These are phyloP conservation scores for Sminthurides bifidus DNA, from an alignment of 1,140 invertebrate species.

Conservation along the genomic window DNA sequence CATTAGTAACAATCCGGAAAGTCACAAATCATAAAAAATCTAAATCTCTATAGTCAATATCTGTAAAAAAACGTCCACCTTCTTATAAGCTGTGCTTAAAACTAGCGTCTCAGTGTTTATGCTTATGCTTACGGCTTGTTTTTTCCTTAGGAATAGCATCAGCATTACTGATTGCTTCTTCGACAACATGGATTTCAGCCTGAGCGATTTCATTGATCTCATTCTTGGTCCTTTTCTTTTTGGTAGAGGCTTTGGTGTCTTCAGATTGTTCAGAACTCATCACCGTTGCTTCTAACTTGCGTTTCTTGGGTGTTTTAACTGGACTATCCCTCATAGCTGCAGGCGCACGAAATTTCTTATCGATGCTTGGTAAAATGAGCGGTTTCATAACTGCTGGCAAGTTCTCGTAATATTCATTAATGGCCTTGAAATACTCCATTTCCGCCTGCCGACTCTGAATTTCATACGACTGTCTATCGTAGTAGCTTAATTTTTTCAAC, in stretches of 20 bases:
- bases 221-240: too few relatives aligned
- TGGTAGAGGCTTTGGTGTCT: too few relatives aligned
- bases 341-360: background rate
- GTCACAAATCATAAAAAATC: too few relatives aligned
- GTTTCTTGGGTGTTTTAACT: background rate
- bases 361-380: background rate
- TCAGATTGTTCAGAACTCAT: background rate
- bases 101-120: too few relatives aligned
- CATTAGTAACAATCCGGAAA: background rate
- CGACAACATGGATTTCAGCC: too few relatives aligned
- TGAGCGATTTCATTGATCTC: too few relatives aligned
- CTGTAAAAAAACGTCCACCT: too few relatives aligned
- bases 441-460: background rate
- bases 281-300: background rate
- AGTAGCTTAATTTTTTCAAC: background rate
- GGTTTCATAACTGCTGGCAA: background rate
- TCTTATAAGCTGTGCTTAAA: too few relatives aligned
- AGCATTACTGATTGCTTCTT: too few relatives aligned
- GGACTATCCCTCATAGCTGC: background rate
- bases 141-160: too few relatives aligned
- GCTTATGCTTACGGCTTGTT: too few relatives aligned
- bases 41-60: too few relatives aligned
- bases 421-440: background rate
- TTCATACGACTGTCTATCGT: background rate
- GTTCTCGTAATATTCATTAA: background rate